phyloP scores from a whole-genome alignment of 2,888 invertebrate genomes.

The Polymixis lichenea region DNA sequence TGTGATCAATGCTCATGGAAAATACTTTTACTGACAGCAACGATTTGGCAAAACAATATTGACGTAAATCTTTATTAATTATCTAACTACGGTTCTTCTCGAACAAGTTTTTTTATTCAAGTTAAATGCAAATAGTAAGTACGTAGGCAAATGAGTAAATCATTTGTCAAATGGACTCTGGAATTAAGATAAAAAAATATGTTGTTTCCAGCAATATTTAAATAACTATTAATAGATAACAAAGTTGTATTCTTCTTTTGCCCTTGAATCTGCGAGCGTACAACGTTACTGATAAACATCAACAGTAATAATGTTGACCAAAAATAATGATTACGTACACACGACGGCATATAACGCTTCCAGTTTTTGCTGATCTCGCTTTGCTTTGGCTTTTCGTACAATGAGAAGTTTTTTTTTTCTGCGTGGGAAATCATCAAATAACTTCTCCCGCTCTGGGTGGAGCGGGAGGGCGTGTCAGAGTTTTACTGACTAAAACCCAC shows the following conservation, averaged over 20 bases:
- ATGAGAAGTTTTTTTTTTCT: too few relatives aligned
- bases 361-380: too few relatives aligned
- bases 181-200: conserved; percentile 49
- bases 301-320: background rate
- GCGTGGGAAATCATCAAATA: too few relatives aligned
- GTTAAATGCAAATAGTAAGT: background rate
- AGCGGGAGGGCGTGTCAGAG: too few relatives aligned
- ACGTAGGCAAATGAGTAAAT: background rate
- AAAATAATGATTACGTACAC: background rate
- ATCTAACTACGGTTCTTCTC: background rate
- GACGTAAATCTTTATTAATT: conserved; percentile 6
- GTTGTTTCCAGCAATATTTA: conserved; percentile 12
- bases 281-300: conserved; percentile 1
- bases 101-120: background rate
- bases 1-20: too few relatives aligned
- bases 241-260: background rate
- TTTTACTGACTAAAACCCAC: too few relatives aligned
- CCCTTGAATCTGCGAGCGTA: conserved; percentile 22
- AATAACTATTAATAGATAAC: conserved; percentile 38
- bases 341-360: too few relatives aligned
- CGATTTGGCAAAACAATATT: conserved; percentile 8
- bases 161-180: conserved; percentile 42
- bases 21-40: background rate
- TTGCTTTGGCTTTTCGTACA: too few relatives aligned
- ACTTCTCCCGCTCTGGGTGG: too few relatives aligned